Evolutionary conservation across 2,888 invertebrate genomes (phyloP).

Genomic region (Liodrosophila aerea): DNA sequence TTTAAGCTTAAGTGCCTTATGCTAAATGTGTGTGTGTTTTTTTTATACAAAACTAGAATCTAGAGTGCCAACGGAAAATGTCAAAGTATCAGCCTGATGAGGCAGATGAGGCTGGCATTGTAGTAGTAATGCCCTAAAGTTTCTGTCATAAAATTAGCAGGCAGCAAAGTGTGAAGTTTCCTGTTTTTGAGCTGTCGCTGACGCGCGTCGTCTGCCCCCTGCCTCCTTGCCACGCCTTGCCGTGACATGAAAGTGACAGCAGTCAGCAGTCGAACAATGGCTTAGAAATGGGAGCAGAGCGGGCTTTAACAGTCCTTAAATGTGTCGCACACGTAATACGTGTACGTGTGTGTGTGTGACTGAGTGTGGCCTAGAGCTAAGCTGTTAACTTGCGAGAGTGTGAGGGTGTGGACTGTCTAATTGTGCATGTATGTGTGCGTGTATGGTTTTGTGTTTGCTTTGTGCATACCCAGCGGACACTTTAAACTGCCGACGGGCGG

Average conservation of each 20-base stretch:
- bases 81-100: conserved; percentile 28
- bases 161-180: conserved; percentile 57
- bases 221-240: conserved; percentile 9
- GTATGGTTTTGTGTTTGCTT: conserved; percentile 36
- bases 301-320: conserved; percentile 29
- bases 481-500: conserved; percentile 65
- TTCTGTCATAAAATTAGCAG: conserved; percentile 59
- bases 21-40: too few species aligned
- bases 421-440: conserved; percentile 44
- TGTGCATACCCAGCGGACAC: conserved; percentile 61
- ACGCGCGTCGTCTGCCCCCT: background rate
- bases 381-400: conserved; percentile 45
- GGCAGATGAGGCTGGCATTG: conserved; percentile 1
- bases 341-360: conserved; percentile 1
- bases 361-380: conserved; percentile 35
- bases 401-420: conserved; percentile 51
- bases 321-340: conserved; percentile 34
- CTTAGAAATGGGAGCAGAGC: conserved; percentile 23
- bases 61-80: conserved; percentile 42
- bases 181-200: conserved; percentile 37
- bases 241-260: conserved; percentile 56
- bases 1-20: conserved; percentile 41
- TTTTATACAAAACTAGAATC: conserved; percentile 23
- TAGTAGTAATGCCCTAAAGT: conserved; percentile 40
- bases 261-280: conserved; percentile 55